Base-by-base conservation (phyloP, 1,140 invertebrate species). In the Sarcophaga bullata region DNA sequence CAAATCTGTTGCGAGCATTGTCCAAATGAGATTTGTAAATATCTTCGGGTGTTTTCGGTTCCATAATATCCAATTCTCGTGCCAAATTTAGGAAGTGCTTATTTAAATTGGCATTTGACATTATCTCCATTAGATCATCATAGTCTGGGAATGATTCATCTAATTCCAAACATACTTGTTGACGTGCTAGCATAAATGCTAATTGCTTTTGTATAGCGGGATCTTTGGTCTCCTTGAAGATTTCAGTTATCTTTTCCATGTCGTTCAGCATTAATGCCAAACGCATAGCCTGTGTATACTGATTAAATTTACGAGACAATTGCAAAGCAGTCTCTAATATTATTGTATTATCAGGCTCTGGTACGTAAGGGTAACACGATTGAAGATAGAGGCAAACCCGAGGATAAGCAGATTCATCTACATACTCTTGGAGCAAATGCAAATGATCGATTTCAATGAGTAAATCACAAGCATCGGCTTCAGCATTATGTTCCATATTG, bases 11-110 rank as follows among this genome's bases (percentile, higher is more conserved):
- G 76, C 97, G 94, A 76, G 93, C 94, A 89, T 96, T 98, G 90
- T 99, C 98, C 83, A 99, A 91, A 92, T 99, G 98, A 9, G 97
- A 97, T 91, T 99, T 99, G 91, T 99, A 99, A 11, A 99, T 98
- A 91, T 99, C 98, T 90, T 99, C 98, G 0, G 99, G 98, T 8
- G 97, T 98, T 92, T 99, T 99, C 0, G 99, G 97, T 90, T 99
- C 98, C 95, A 99, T 98, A 85, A 99, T 99, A 90, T 99, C 99
- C 87, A 99, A 93, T 93, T 99, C 99, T 91, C 98, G 95, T 5
- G 96, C 99, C 78, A 99, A 92, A 86, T 97, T 97, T 2, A 99
- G 91, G 87, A 99, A 99, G 87, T 99, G 97, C 87, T 97, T 96
- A 91, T 99, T 99, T 46, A 99, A 92, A 85, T 99, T 96, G 5